Conservation (phyloP, 2,797 vertebrate species). For the Anas bernieri region DNA sequence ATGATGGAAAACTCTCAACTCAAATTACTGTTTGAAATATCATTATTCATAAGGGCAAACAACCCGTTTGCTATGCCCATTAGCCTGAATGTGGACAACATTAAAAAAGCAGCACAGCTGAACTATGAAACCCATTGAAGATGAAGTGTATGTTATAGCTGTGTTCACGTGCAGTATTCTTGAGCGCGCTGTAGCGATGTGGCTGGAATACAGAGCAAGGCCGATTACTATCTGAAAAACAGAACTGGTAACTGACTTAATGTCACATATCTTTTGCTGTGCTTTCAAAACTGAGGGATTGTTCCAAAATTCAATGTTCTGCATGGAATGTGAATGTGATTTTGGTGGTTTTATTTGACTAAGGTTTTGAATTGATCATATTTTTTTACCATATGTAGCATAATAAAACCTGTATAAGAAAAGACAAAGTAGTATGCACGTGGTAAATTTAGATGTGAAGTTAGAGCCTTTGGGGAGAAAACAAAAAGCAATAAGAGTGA, state of each 20-base stretch:
- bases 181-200: not conserved
- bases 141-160: not conserved
- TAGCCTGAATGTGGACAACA: conserved; percentile 13
- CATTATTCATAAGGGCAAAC: not conserved
- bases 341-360: not conserved
- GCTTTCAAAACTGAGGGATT: not conserved
- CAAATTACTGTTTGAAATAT: conserved; percentile 27
- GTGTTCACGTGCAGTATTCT: not conserved
- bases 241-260: not conserved
- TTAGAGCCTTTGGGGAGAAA: not conserved
- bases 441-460: not conserved
- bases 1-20: conserved; percentile 23
- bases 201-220: conserved; percentile 5
- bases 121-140: not conserved
- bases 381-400: not conserved
- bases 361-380: not conserved
- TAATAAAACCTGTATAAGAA: not conserved
- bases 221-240: not conserved
- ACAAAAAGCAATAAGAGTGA: not conserved
- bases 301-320: not conserved
- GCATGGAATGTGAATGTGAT: not conserved
- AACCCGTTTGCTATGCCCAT: conserved; percentile 7
- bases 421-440: not conserved
- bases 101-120: not conserved
- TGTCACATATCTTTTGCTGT: not conserved